These are phyloP conservation scores for Synodontis membranacea DNA, from an alignment of 2,113 vertebrate genomes.

Conservation along the genomic window DNA sequence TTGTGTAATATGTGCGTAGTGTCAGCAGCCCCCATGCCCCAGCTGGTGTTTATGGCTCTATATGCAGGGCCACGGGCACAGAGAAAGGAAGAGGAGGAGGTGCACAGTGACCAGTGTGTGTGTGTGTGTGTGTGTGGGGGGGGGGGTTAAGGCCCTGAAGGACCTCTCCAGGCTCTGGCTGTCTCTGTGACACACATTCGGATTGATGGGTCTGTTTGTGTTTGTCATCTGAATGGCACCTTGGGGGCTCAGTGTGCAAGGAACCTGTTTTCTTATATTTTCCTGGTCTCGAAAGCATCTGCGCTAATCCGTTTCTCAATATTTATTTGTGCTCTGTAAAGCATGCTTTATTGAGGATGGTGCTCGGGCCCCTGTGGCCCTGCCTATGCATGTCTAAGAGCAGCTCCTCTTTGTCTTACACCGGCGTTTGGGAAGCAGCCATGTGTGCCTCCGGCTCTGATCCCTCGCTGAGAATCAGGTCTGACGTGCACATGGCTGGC, in stretches of 20 bases:
- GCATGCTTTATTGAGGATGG: neutral
- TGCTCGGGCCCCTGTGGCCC: conserved; percentile 13
- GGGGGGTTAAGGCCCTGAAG: conserved; percentile 27
- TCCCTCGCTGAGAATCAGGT: conserved; percentile 43
- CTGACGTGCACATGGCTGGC: conserved; percentile 48
- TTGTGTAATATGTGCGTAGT: neutral
- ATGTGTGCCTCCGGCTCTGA: conserved; percentile 43
- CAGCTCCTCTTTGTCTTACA: conserved; percentile 21
- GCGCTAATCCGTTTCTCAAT: conserved; percentile 26
- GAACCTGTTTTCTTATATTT: conserved; percentile 5
- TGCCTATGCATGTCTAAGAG: conserved; percentile 28
- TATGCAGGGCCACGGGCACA: neutral
- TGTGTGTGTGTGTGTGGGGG: too few species aligned
- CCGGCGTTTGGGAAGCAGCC: conserved; percentile 46
- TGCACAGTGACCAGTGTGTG: neutral
- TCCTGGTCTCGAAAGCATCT: neutral
- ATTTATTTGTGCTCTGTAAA: conserved; percentile 14
- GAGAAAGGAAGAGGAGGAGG: neutral
- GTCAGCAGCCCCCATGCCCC: neutral
- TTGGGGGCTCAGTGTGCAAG: neutral
- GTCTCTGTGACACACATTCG: neutral
- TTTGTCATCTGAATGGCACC: conserved; percentile 34
- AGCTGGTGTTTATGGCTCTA: conserved; percentile 16
- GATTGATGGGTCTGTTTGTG: conserved; percentile 51
- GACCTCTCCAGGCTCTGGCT: conserved; percentile 30